Evolutionary conservation across 2,888 invertebrate species (phyloP), one percentile per base, ranked within the genome.

Genomic region (Drosophila nigricruria): DNA sequence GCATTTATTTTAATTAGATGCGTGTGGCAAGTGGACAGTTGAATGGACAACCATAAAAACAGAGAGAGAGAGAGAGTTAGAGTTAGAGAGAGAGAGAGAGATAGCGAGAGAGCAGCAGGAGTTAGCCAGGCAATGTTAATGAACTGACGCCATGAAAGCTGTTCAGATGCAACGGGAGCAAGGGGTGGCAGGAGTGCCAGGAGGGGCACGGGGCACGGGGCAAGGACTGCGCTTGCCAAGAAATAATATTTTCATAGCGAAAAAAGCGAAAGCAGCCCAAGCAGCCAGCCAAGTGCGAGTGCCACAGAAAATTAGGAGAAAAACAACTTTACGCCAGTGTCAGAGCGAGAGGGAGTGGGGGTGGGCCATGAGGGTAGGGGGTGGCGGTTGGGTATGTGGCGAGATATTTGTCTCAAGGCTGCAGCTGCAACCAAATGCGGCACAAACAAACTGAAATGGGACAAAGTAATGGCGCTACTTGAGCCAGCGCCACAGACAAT

Each of bases 201-300:
- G 14, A 12, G 3, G 23, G 16, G 25, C 30, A 30, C 30, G 14
- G 4, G 9, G 16, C n/a, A n/a, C n/a, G 12, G 10, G 6, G n/a
- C 5, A 42, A 9, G 4, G 23, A 8, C 9, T n/a, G 0, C 18
- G 49, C 47, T 36, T 57, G 43, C 36, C 49, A 53, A 73, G 66
- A 70, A 65, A 68, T 43, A 65, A 73, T 62, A 70, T 66, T 70
- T 77, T 59, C 52, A 40, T 25, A 59, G 68, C 20, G 66, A 73
- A 73, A 77, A 77, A 77, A 77, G 66, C 67, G 75, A 75, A 71
- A 70, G 83, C 69, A 62, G 52, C 47, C 63, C 66, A 49, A 45
- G 38, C 42, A 47, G 50, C 34, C 53, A 25, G 53, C 32, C 27
- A 32, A 1, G 53, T 40, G 43, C 36, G 18, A 23, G 34, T 42